Evolutionary conservation across 2,113 vertebrate genomes (phyloP).

Genomic region (Gymnarchus niloticus): DNA sequence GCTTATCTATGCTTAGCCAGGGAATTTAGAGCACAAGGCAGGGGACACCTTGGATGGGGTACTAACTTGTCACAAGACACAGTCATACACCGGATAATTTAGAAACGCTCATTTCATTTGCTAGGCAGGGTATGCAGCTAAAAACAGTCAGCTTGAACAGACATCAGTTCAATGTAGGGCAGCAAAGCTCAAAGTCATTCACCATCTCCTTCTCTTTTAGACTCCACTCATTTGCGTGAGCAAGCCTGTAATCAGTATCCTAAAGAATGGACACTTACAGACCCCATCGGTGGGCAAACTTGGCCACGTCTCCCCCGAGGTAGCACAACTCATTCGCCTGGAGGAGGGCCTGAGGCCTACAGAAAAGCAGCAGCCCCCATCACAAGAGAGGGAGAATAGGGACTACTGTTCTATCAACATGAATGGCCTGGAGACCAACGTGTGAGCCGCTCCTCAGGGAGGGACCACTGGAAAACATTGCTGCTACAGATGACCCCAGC

Average conservation of each 20-base stretch:
- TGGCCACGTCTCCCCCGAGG: conserved; percentile 61
- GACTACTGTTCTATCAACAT: conserved; percentile 91
- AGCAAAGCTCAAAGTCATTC: conserved; percentile 28
- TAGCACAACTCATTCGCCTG: conserved; percentile 73
- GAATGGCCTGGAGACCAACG: conserved; percentile 90
- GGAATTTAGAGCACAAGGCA: no score
- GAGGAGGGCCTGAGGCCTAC: conserved; percentile 68
- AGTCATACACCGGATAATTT: no score
- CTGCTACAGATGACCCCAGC: not conserved
- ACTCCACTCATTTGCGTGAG: conserved; percentile 81
- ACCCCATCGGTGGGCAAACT: conserved; percentile 56
- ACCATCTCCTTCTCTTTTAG: conserved; percentile 48
- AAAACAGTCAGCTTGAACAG: not conserved
- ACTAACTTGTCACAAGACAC: no score
- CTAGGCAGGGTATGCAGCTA: not conserved
- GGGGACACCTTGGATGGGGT: no score
- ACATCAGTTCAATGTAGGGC: not conserved
- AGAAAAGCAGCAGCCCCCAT: conserved; percentile 59
- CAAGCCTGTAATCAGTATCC: conserved; percentile 83
- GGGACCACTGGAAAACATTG: not conserved
- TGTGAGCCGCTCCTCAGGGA: conserved; percentile 56
- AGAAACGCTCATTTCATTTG: no score
- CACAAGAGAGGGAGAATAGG: conserved; percentile 58
- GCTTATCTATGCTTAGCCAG: no score
- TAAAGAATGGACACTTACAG: conserved; percentile 81